Conservation (phyloP, 2,888 invertebrate genomes). For the Cosmia trapezina region DNA sequence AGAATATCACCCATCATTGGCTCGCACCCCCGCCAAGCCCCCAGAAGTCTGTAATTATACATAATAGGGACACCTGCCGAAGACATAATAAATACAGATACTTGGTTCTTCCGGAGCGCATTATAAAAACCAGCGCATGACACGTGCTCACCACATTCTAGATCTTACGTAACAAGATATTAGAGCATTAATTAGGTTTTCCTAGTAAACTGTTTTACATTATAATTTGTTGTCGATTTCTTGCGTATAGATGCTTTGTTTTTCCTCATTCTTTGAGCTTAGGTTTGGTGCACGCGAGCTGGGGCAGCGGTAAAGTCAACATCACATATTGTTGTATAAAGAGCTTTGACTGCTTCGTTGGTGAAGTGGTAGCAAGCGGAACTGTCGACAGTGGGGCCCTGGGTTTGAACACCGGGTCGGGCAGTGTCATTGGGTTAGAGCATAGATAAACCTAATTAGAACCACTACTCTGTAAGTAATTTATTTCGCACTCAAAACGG, state of each 20-base stretch:
- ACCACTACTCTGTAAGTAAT: too few relatives aligned
- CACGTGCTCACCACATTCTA: slow-evolving; percentile 43
- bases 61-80: slow-evolving; percentile 33
- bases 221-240: slow-evolving; percentile 3
- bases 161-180: slow-evolving; percentile 23
- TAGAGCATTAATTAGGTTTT: slow-evolving; percentile 47
- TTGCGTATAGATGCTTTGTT: slow-evolving; percentile 8
- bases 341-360: neutral
- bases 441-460: neutral
- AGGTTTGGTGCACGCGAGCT: neutral
- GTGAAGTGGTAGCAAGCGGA: too few relatives aligned
- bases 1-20: slow-evolving; percentile 15
- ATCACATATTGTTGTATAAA: neutral
- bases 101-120: slow-evolving; percentile 28
- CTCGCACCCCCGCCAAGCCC: slow-evolving; percentile 21
- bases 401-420: too few relatives aligned
- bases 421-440: too few relatives aligned
- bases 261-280: slow-evolving; percentile 39
- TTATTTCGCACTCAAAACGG: too few relatives aligned
- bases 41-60: slow-evolving; percentile 15
- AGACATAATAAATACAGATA: slow-evolving; percentile 20
- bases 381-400: too few relatives aligned
- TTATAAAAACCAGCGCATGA: slow-evolving; percentile 27
- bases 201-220: slow-evolving; percentile 32
- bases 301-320: neutral